These are phyloP conservation scores for Psittacus erithacus DNA, from an alignment of 2,113 vertebrate species.

Conservation along the genomic window DNA sequence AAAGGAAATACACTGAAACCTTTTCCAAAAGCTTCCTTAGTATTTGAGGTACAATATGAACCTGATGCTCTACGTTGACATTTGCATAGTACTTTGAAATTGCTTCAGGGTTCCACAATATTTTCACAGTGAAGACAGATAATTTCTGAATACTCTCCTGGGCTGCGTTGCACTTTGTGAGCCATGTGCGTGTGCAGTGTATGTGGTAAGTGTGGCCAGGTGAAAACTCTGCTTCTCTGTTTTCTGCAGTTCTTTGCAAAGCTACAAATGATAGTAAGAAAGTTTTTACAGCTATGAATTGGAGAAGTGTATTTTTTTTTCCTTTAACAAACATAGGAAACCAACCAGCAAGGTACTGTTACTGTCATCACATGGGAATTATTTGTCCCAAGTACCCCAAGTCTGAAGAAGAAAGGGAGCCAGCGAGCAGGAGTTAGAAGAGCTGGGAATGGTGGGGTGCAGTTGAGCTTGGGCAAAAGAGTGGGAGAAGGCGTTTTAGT, in stretches of 20 bases:
- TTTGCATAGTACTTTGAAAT: not conserved
- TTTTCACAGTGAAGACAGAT: not conserved
- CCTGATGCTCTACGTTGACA: not conserved
- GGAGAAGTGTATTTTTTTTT: not conserved
- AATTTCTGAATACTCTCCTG: not conserved
- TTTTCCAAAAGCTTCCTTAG: not conserved
- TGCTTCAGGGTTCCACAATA: not conserved
- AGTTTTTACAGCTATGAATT: not conserved
- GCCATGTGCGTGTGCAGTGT: too few relatives aligned
- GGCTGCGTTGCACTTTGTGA: not conserved
- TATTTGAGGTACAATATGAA: not conserved
- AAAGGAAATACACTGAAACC: not conserved
- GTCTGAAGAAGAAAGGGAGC: not conserved
- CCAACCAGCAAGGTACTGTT: not conserved
- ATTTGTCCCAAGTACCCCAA: not conserved
- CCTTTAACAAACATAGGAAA: not conserved
- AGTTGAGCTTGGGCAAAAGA: not conserved
- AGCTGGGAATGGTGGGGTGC: not conserved
- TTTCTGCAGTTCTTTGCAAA: not conserved
- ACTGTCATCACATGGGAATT: not conserved
- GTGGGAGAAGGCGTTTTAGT: too few relatives aligned
- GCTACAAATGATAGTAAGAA: not conserved
- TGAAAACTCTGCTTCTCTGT: not conserved
- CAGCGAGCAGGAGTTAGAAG: not conserved
- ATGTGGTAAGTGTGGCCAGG: not conserved